Evolutionary conservation across 2,888 invertebrate genomes (phyloP).

Genomic region (Atethmia centrago): DNA sequence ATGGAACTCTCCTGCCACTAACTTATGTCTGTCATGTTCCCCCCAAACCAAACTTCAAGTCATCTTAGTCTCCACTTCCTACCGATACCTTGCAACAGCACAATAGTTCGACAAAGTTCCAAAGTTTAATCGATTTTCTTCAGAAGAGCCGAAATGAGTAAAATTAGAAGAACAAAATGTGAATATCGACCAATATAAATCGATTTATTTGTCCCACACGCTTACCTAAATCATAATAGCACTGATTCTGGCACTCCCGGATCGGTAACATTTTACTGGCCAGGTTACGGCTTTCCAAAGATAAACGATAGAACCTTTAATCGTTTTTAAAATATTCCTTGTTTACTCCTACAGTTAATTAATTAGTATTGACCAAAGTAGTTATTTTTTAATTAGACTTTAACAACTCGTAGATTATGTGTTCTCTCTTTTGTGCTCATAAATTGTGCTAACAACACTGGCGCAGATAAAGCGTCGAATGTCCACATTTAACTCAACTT

Average conservation of each 20-base stretch:
- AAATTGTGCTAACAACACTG: slow-evolving; percentile 58
- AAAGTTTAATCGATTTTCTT: not conserved
- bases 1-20: not conserved
- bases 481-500: slow-evolving; percentile 80
- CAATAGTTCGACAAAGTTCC: not conserved
- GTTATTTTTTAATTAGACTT: slow-evolving; percentile 46
- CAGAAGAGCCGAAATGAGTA: not conserved
- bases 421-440: too few relatives aligned
- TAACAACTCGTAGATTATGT: slow-evolving; percentile 51
- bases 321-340: not conserved
- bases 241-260: not conserved
- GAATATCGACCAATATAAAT: not conserved
- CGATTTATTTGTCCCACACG: not conserved
- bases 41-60: slow-evolving; percentile 9
- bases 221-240: not conserved
- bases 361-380: slow-evolving; percentile 31
- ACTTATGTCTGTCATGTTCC: not conserved
- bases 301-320: not conserved
- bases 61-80: slow-evolving; percentile 9
- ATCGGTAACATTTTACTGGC: not conserved
- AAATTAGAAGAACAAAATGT: not conserved
- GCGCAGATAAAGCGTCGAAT: slow-evolving; percentile 71
- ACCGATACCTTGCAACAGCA: not conserved
- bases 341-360: slow-evolving; percentile 19
- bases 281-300: not conserved